Base-by-base conservation (phyloP, 2,113 vertebrate species). In the Sterrhoptilus dennistouni region DNA sequence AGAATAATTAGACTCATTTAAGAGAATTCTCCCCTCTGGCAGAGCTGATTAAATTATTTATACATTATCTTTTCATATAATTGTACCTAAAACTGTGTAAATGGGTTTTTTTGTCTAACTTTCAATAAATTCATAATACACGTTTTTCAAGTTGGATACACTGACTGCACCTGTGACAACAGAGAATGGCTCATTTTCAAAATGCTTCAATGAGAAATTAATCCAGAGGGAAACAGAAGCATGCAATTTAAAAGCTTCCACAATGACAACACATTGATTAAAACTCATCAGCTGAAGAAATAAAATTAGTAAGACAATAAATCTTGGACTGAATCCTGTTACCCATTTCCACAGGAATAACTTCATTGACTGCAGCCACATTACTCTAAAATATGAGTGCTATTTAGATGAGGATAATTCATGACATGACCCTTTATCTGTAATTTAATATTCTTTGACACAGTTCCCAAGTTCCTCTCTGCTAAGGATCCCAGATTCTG, bases 41-140 rank as follows among this genome's bases (percentile, higher is more conserved):
- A 91, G 66, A 96, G 94, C 27, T 47, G 68, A 89, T 90, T 95
- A 92, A 95, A 95, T 96, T 94, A 96, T 93, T 96, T 96, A 83
- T 76, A 74, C 54, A 71, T 93, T 93, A 79, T 83, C 90, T 96
- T 94, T 80, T 91, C 2, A 3, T 68, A 91, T 87, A 92, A 90
- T 69, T 93, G 90, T 74, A 82, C 86, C 87, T 95, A 88, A 64
- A 84, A 80, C 35, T 28, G 75, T 71, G 65, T 65, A 90, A 72
- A 56, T 87, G 71, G 21, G 6, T 9, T 56, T 81, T 77, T 75
- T 78, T 68, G 33, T 50, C 70, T 74, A 83, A 91, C 59, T 95
- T 96, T 45, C 71, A 83, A 57, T 93, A 92, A 95, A 95, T 92
- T 92, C 40, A 33, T 92, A 87, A 87, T 89, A 89, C 24, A 19